A percentile compares a stretch with the other conserved stretches of the same genome.
Conservation (phyloP, 30 jellyfish, hydroid and myxozoan genomes). For the Hydra vulgaris region DNA sequence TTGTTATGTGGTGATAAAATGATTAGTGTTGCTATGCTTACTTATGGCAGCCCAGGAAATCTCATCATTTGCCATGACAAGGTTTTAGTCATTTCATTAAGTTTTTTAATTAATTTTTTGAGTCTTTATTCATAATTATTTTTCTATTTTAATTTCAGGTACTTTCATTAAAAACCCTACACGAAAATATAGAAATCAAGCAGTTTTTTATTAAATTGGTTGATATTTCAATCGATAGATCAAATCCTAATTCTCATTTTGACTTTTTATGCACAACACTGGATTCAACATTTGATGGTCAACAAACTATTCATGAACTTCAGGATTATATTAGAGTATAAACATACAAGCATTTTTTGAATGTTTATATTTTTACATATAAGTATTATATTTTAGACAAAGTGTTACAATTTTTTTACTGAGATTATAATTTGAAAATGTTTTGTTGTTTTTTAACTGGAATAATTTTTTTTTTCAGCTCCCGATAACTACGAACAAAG, state of each 20-base stretch:
- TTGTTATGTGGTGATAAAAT: no score
- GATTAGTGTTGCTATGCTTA: no score
- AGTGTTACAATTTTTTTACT: not conserved
- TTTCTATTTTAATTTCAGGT: constrained; percentile 5
- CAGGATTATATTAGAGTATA: constrained; percentile 74
- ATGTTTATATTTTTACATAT: not conserved
- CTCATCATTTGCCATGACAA: no score
- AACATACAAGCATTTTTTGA: no score
- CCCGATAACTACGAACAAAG: constrained; percentile 49
- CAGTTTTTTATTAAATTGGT: constrained; percentile 57
- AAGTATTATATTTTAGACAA: not conserved
- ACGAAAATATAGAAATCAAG: constrained; percentile 45
- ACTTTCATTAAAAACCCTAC: constrained; percentile 26
- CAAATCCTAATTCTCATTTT: constrained; percentile 49
- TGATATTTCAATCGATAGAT: constrained; percentile 37
- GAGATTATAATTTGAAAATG: not conserved
- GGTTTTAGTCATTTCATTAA: no score
- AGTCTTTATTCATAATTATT: no score
- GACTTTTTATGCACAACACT: constrained; percentile 66
- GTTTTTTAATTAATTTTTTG: no score
- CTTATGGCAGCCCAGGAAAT: no score
- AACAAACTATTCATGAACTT: constrained; percentile 36
- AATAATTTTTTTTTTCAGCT: constrained; percentile 23
- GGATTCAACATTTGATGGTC: constrained; percentile 41
- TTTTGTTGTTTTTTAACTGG: not conserved